phyloP scores from a whole-genome alignment of 2,113 vertebrate genomes.

The Callorhinus ursinus region DNA sequence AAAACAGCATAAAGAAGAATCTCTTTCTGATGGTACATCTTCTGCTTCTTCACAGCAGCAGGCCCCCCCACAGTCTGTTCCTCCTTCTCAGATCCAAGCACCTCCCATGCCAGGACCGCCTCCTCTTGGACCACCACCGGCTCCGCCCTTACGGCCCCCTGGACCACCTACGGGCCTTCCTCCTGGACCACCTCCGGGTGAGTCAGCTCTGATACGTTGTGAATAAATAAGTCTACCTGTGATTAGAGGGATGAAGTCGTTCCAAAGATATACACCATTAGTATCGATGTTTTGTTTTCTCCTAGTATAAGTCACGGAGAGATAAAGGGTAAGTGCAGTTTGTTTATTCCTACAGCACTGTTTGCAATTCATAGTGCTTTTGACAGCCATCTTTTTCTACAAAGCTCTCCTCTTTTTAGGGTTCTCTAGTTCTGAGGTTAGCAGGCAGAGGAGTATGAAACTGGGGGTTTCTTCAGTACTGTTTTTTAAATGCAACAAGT shows the following conservation, averaged over 20 bases:
- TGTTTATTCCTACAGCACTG: background rate
- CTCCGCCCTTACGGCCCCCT: slow-evolving; percentile 88
- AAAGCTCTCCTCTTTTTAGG: background rate
- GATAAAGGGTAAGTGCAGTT: background rate
- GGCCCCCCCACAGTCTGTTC: slow-evolving; percentile 82
- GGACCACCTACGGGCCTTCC: slow-evolving; percentile 97
- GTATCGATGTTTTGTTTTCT: background rate
- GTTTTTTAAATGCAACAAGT: background rate
- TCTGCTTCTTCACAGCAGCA: slow-evolving; percentile 84
- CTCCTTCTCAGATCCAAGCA: slow-evolving; percentile 91
- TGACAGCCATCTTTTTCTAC: background rate
- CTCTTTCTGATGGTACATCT: slow-evolving; percentile 79
- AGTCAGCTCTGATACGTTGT: slow-evolving; percentile 75
- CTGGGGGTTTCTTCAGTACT: background rate
- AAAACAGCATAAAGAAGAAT: slow-evolving; percentile 88
- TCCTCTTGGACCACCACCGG: slow-evolving; percentile 95
- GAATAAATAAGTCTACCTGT: background rate
- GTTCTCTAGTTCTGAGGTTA: background rate
- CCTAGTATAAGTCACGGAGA: background rate
- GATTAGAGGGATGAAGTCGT: background rate
- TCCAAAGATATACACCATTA: background rate
- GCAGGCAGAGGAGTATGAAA: background rate
- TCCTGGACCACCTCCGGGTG: slow-evolving; percentile 97
- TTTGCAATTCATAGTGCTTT: background rate
- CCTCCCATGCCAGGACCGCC: slow-evolving; percentile 96